Evolutionary conservation across 2,888 invertebrate species (phyloP).

Genomic region (Chrysomela aeneicollis): DNA sequence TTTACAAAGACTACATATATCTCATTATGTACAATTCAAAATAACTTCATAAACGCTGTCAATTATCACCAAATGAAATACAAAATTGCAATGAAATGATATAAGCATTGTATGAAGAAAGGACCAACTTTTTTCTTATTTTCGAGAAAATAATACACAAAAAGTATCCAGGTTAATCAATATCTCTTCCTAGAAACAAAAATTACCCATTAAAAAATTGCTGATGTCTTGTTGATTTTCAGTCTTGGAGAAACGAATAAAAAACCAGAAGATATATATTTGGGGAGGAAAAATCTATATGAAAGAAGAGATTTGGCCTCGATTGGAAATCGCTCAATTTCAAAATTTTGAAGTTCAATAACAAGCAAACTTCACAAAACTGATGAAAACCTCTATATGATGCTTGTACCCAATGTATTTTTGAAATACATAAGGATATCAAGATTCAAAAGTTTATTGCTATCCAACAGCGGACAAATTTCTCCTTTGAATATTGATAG

Average conservation of each 20-base stretch:
- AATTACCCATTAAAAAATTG: conserved; percentile 34
- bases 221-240: conserved; percentile 13
- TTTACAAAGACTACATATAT: conserved; percentile 14
- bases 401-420: too few relatives aligned
- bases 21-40: conserved; percentile 14
- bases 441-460: not conserved
- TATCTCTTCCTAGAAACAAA: conserved; percentile 38
- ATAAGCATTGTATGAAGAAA: conserved; percentile 18
- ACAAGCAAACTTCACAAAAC: too few relatives aligned
- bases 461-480: not conserved
- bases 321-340: not conserved
- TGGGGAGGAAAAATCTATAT: not conserved
- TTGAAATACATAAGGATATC: too few relatives aligned
- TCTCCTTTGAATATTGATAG: not conserved
- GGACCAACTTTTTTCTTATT: not conserved
- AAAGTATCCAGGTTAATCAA: conserved; percentile 40
- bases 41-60: not conserved
- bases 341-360: too few relatives aligned
- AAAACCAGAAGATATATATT: not conserved
- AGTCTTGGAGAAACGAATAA: conserved; percentile 3
- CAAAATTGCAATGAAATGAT: conserved; percentile 24
- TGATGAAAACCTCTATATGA: too few relatives aligned
- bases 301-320: not conserved
- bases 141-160: conserved; percentile 21
- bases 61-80: conserved; percentile 19